Base-by-base conservation (phyloP, 2,113 vertebrate species). In the Delphinapterus leucas region DNA sequence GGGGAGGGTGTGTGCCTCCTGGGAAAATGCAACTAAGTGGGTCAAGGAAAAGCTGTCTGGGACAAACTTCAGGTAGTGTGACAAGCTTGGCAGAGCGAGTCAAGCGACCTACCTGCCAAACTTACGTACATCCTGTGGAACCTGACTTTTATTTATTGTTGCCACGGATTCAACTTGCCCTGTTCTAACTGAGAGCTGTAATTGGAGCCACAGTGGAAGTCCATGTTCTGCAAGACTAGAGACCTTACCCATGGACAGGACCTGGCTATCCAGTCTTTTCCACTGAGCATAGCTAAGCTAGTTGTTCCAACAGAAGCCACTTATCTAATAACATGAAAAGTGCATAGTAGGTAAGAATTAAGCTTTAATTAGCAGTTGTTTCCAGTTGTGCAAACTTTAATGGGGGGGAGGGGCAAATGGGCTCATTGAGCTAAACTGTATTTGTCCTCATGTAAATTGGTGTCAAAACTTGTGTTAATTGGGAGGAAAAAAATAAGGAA, bases 301-400 rank as follows among this genome's bases (percentile, higher is more conserved):
- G 93, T 96, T 97, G n/a, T 81, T 97, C 97, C 98, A 95, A 93
- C 41, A 97, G 86, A 98, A 97, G 83, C 95, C 85, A 93, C 92
- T 97, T 74, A 65, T 20, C 76, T 83, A 97, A 98, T 94, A 97
- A 95, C 79, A 70, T 97, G 67, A 96, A 97, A 98, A 98, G 95
- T 95, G 91, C 93, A 97, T 36, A 36, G 4, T 76, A 88, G 97
- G 70, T 93, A 76, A 95, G 91, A 93, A 97, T 85, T 73, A 89
- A 83, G 47, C 79, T 96, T 98, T 97, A 97, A 96, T 97, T 98
- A 98, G 84, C 44, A 89, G 58, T 65, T 84, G 38, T 98, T 98
- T 85, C n/a, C 95, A 97, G 90, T 76, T 83, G 70, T 77, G 67
- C 53, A 97, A 96, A 95, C 91, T n/a, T 91, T 96, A 97, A 95